A percentile compares a stretch with the other conserved stretches of the same genome.
Evolutionary conservation across 2,888 invertebrate genomes (phyloP).

Genomic region (Caenorhabditis panamensis): DNA sequence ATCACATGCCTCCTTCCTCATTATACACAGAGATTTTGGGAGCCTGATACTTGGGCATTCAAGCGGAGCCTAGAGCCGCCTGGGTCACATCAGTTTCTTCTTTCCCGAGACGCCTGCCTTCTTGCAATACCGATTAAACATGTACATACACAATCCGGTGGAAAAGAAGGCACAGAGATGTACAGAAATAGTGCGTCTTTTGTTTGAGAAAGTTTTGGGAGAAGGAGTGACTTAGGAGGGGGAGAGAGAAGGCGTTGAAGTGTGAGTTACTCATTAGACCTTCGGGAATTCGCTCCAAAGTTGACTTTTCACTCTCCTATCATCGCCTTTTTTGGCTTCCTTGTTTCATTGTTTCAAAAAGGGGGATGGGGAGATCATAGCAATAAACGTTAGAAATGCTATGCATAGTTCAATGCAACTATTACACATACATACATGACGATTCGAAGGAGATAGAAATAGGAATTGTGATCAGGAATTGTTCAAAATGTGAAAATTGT

Average conservation of each 20-base stretch:
- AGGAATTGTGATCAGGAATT: not conserved
- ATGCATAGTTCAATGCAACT: conserved; percentile 38
- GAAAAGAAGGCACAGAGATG: conserved; percentile 25
- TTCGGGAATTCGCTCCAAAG: conserved; percentile 36
- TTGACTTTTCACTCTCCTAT: conserved; percentile 3
- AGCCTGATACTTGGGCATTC: conserved; percentile 32
- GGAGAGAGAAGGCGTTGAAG: too few relatives aligned
- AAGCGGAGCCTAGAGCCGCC: conserved; percentile 28
- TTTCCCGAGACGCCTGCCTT: conserved; percentile 5
- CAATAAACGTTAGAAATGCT: conserved; percentile 34
- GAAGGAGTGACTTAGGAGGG: conserved; percentile 22
- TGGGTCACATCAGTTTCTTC: conserved; percentile 48
- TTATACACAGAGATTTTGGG: conserved; percentile 20
- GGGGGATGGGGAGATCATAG: not conserved
- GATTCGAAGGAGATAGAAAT: conserved; percentile 4
- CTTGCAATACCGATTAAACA: conserved; percentile 52
- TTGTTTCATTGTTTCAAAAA: not conserved
- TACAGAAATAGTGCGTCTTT: conserved; percentile 45
- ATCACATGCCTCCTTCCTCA: conserved; percentile 21
- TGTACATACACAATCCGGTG: conserved; percentile 57
- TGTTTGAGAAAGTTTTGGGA: conserved; percentile 9
- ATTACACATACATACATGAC: conserved; percentile 29
- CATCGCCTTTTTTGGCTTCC: conserved; percentile 19
- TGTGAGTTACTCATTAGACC: conserved; percentile 47
- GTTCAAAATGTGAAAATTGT: not conserved